phyloP scores from a whole-genome alignment of 1,140 invertebrate species.

The Physella acuta region DNA sequence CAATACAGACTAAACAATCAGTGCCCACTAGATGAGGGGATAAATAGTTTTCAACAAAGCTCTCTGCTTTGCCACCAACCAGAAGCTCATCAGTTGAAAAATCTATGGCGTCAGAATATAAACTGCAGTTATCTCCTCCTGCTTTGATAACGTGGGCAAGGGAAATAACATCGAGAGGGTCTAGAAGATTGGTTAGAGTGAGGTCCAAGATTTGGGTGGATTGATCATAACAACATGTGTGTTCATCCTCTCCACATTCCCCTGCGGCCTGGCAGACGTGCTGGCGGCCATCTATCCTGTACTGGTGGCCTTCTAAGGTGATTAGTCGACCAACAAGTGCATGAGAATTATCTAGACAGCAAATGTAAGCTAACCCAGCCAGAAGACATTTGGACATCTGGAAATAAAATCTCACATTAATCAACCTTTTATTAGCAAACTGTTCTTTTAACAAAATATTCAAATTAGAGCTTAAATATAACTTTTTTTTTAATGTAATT shows the following conservation, averaged over 20 bases:
- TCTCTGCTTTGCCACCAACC: conserved; percentile 19
- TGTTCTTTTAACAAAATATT: too few relatives aligned
- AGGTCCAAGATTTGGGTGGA: conserved; percentile 19
- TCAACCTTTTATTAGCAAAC: too few relatives aligned
- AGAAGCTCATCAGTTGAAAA: conserved; percentile 31
- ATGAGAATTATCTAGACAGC: conserved; percentile 49
- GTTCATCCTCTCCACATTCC: conserved; percentile 8
- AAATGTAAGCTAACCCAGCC: conserved; percentile 33
- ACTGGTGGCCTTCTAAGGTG: conserved; percentile 49
- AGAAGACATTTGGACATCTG: not conserved
- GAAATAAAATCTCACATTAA: too few relatives aligned
- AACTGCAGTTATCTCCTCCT: conserved; percentile 33
- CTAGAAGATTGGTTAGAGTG: conserved; percentile 13
- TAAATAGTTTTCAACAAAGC: conserved; percentile 20
- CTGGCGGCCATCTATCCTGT: conserved; percentile 40
- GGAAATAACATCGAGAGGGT: conserved; percentile 16
- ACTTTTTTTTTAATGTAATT: too few relatives aligned
- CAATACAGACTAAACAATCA: conserved; percentile 32
- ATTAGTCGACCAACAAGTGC: not conserved
- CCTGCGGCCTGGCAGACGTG: conserved; percentile 8
- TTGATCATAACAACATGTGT: conserved; percentile 28
- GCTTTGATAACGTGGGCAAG: conserved; percentile 30
- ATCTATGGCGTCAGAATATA: conserved; percentile 19
- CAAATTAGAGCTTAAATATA: too few relatives aligned
- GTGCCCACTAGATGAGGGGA: conserved; percentile 18